Evolutionary conservation across 2,888 invertebrate species (phyloP).

Genomic region (Brachycybe producta): DNA sequence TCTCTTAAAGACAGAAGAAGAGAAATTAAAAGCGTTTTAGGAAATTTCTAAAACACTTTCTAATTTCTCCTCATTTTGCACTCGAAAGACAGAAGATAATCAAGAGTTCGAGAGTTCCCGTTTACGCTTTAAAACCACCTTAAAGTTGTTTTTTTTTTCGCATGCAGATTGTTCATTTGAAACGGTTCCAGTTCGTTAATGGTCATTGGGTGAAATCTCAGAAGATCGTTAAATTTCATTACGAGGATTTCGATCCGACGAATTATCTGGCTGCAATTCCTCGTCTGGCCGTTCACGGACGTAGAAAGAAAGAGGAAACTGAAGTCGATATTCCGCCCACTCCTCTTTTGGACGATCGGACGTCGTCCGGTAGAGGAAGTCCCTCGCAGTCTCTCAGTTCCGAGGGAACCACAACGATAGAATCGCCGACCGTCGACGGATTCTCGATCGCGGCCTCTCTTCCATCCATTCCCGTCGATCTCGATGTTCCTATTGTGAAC

Average conservation of each 20-base stretch:
- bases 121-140: too few relatives aligned
- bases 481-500: constrained; percentile 40
- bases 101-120: too few relatives aligned
- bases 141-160: too few relatives aligned
- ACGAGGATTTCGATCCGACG: constrained; percentile 72
- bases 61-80: too few relatives aligned
- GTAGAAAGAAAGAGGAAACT: constrained; percentile 10
- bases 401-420: background rate
- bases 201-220: constrained; percentile 90
- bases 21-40: too few relatives aligned
- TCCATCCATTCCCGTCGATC: background rate
- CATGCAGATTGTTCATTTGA: constrained; percentile 77
- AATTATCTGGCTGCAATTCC: constrained; percentile 71
- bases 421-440: background rate
- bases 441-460: background rate
- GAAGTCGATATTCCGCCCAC: too few relatives aligned
- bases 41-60: too few relatives aligned
- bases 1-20: too few relatives aligned
- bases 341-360: background rate
- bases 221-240: constrained; percentile 80
- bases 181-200: constrained; percentile 80
- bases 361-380: constrained; percentile 20
- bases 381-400: constrained; percentile 36
- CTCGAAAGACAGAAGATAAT: too few relatives aligned
- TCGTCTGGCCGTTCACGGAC: constrained; percentile 38